Conservation (phyloP, 2,888 invertebrate genomes). For the Helleia helle region DNA sequence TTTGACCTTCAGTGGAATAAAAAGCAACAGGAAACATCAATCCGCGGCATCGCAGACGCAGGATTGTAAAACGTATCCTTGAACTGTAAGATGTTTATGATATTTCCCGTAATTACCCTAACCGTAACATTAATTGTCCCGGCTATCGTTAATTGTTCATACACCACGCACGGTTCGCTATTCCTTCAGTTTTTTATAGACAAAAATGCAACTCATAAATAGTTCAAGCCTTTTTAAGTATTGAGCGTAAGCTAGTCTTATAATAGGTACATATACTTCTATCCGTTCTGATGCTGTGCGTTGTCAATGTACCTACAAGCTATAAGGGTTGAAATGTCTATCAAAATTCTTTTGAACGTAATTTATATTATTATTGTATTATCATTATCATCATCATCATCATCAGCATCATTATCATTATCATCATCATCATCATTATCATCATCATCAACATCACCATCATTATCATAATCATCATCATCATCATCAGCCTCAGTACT, state of each 20-base stretch:
- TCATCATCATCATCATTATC: no score
- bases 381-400: no score
- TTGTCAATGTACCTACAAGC: no score
- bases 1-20: conserved; percentile 24
- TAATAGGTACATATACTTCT: conserved; percentile 3
- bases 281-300: background rate
- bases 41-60: conserved; percentile 33
- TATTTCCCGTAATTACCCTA: conserved; percentile 62
- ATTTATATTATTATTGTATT: no score
- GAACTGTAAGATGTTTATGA: conserved; percentile 45
- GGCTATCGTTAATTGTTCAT: conserved; percentile 36
- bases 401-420: no score
- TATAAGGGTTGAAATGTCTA: no score
- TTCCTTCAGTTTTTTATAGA: conserved; percentile 1
- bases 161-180: conserved; percentile 14
- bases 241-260: background rate
- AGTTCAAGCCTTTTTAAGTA: background rate
- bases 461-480: no score
- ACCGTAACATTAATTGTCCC: conserved; percentile 46
- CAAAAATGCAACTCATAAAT: background rate
- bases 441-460: no score
- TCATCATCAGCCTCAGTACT: no score
- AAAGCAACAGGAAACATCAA: conserved; percentile 47
- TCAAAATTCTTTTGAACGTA: no score
- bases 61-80: conserved; percentile 45